phyloP scores from a whole-genome alignment of 1,140 invertebrate genomes.

The Penaeus japonicus region DNA sequence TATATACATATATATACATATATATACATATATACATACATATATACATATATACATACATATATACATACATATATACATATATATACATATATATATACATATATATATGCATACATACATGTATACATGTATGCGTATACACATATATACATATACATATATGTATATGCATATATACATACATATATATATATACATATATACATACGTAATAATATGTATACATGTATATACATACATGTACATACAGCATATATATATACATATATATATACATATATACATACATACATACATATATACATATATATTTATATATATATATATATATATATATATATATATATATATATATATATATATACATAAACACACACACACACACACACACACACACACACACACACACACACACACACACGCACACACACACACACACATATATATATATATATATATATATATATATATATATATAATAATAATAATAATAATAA shows the following conservation, averaged over 20 bases:
- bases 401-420: slow-evolving; percentile 16
- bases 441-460: not conserved
- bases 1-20: not conserved
- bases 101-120: not conserved
- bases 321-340: not conserved
- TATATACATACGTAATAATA: not conserved
- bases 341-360: not conserved
- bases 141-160: not conserved
- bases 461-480: not conserved
- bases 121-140: not conserved
- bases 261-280: not conserved
- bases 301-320: not conserved
- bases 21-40: too few relatives aligned
- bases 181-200: not conserved
- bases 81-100: not conserved
- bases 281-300: not conserved
- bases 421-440: slow-evolving; percentile 9
- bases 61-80: too few relatives aligned
- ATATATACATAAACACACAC: not conserved
- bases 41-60: too few relatives aligned
- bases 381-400: slow-evolving; percentile 9
- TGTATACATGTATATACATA: not conserved
- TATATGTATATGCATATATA: not conserved
- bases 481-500: too few relatives aligned
- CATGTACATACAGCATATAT: not conserved